phyloP scores from a whole-genome alignment of 1,140 invertebrate species.

The Kradibia gibbosae region DNA sequence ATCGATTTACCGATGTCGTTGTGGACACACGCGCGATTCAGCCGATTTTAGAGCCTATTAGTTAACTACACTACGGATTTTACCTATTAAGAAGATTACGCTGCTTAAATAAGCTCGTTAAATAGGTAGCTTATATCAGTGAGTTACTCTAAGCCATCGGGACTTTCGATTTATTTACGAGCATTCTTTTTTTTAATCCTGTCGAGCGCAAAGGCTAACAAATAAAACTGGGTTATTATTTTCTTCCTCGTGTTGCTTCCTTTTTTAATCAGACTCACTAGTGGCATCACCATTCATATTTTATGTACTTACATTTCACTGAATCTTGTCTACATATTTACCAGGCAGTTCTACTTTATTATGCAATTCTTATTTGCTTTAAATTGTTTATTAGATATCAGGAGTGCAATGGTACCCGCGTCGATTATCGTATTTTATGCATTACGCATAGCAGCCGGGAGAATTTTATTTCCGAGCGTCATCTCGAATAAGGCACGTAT shows the following conservation, averaged over 20 bases:
- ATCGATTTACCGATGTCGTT: conserved; percentile 41
- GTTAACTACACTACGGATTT: conserved; percentile 5
- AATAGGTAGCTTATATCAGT: conserved; percentile 14
- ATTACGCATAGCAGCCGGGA: no score
- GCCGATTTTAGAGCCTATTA: conserved; percentile 28
- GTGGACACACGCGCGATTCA: not conserved
- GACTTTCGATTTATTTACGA: conserved; percentile 20
- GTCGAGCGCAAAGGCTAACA: not conserved
- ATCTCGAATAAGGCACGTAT: no score
- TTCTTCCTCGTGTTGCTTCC: not conserved
- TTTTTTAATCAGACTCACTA: not conserved
- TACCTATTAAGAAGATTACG: conserved; percentile 42
- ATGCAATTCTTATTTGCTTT: not conserved
- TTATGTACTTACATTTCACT: not conserved
- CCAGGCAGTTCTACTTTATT: not conserved
- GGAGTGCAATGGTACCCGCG: not conserved
- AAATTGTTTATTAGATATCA: not conserved
- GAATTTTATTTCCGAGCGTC: no score
- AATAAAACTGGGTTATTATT: conserved; percentile 33
- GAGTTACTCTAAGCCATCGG: not conserved
- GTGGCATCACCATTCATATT: not conserved
- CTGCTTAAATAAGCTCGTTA: conserved; percentile 49
- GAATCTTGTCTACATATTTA: not conserved
- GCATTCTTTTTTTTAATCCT: not conserved
- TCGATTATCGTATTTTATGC: not conserved